Evolutionary conservation across 2,113 vertebrate species (phyloP).

Genomic region (Panthera leo): DNA sequence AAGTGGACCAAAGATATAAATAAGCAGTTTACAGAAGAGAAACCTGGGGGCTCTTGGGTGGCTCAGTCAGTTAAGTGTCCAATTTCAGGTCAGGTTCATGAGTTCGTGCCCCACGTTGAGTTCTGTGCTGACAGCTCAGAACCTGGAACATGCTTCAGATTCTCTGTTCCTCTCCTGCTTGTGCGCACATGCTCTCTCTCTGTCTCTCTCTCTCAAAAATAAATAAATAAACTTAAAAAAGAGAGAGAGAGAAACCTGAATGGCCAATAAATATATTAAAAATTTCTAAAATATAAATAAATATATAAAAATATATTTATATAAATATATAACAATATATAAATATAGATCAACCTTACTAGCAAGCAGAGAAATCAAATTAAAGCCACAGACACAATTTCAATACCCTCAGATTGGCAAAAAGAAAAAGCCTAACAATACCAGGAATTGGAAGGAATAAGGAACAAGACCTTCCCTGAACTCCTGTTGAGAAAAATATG

Average conservation of each 20-base stretch:
- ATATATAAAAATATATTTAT: background rate
- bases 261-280: background rate
- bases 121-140: no score
- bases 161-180: background rate
- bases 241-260: background rate
- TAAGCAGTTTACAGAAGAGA: background rate
- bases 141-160: background rate
- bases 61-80: background rate
- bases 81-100: background rate
- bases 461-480: background rate
- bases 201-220: background rate
- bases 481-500: background rate
- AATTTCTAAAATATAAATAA: background rate
- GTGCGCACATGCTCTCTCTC: background rate
- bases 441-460: background rate
- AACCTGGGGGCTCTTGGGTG: background rate
- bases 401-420: background rate
- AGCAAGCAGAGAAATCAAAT: background rate
- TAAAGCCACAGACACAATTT: slow-evolving; percentile 14
- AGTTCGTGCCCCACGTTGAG: no score
- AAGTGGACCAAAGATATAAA: background rate
- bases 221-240: background rate
- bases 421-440: background rate
- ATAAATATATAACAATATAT: background rate
- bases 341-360: background rate